Base-by-base conservation (phyloP, 1,140 invertebrate genomes). In the Teleopsis dalmanni region DNA sequence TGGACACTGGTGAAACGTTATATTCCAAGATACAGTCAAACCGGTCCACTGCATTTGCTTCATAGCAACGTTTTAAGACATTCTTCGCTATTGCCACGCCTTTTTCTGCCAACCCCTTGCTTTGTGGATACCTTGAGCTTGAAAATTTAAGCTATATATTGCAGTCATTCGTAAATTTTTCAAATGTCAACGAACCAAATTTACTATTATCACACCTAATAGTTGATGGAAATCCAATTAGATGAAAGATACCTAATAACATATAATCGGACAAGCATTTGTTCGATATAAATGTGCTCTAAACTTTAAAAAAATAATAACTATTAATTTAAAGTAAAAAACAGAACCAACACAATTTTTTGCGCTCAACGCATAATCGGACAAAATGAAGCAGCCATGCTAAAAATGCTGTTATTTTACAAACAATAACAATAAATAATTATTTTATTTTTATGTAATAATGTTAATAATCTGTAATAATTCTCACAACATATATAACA, bases 21-120 rank as follows among this genome's bases (percentile, higher is more conserved):
- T 43, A 43, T 36, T 50, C 48, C 22, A 50, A 27, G 26, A 43
- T 50, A 27, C 11, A 25, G 4, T 47, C 23, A 37, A 25, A 47
- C n/a, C 21, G 16, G n/a, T 46, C 25, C 7, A 34, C 16, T 23
- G 18, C 37, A 42, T 34, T 31, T 13, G 38, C 38, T 25, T 50
- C 40, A 36, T 50, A 43, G 33, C 27, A 50, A 43, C 40, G 18
- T n/a, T 43, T 50, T 14, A 50, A 34, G 35, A 50, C 43, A 40
- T 43, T 50, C 21, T 43, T 42, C 10, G 40, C 48, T 13, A 47
- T 51, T 21, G 36, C 37, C 22, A 51, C 49, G 16, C 22, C 42
- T 25, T 51, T 46, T 23, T 51, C 49, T 31, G 42, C 49, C 23
- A 51, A 29, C 3, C 42, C 27, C 11, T 45, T 51, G 22, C 29